Evolutionary conservation across 2,888 invertebrate genomes (phyloP), one percentile per base, ranked within the genome.

Genomic region (Vanessa cardui): DNA sequence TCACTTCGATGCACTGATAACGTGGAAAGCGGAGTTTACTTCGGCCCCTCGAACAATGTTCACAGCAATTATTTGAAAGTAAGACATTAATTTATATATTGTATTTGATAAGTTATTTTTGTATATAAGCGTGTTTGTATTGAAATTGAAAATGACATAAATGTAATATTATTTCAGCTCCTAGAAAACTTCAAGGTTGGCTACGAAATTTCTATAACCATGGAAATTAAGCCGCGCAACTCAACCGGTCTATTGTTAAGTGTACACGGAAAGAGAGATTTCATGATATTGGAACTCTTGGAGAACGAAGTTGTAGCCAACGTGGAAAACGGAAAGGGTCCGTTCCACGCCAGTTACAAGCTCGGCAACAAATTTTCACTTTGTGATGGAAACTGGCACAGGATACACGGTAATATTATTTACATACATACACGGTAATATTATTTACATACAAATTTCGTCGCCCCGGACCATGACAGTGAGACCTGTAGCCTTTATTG

Each of bases 321-420:
- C 0, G 97, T 97, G 1, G 97, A 97, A 75, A 97, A 97, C 77
- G 96, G 97, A 0, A 96, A 95, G 78, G 98, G 98, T 9, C 95
- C 96, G 1, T 96, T 97, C 76, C 94, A 95, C 2, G 96, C 97
- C 2, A 94, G 94, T 26, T 97, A 95, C 83, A 94, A 94, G 62
- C 92, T 95, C 0, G 94, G 95, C 45, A 92, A 94, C 58, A 94
- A 94, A 61, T 94, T 94, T 69, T 95, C 95, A 77, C 94, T 99
- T 71, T 99, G 99, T 83, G 98, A 99, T 86, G 99, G 99, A 59
- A 94, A 97, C 65, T 99, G 99, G 99, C 99, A 99, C 82, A 95
- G 94, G 67, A 97, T 98, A 78, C 94, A 95, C 87, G 95, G 96
- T 96, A 83, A 31, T 31, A 16, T 15, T 20, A 49, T 9, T 18